Base-by-base conservation (phyloP, 2,888 invertebrate species). In the Polydrusus tereticollis region DNA sequence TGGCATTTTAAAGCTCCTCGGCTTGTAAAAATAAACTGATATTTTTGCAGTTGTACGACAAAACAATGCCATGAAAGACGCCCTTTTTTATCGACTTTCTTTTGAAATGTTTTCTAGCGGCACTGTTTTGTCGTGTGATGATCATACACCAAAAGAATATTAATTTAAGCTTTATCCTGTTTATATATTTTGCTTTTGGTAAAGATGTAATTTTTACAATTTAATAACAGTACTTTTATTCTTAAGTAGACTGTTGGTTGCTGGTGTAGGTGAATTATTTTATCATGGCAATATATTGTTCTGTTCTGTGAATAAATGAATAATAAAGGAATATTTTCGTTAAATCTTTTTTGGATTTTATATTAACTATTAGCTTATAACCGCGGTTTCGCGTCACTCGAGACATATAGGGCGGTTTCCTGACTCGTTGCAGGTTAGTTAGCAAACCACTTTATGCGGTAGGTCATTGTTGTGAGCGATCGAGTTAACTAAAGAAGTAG, bases 1-100 rank as follows among this genome's bases (percentile, higher is more conserved):
- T 45, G 26, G 45, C 21, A 8, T 69, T 69, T 69, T 69, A 63
- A 69, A 63, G 62, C 68, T 62, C 69, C 63, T 69, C 69, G 63
- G 47, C 16, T 26, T 14, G 2, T 8, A 33, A 29, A 29, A 29
- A 29, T n/a, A 29, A 7, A 29, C 14, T 18, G 29, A 55, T 55
- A 55, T 29, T 55, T 55, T 1, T 16, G 7, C 7, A 1, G 41
- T 16, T 41, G 3, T 16, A 16, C n/a, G 14, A 14, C 41, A 41
- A 16, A 41, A 41, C 16, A 16, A 6, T 16, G 41, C 6, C 7
- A 16, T 8, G 10, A 8, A 33, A 33, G 12, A 1, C 12, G 8
- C n/a, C 3, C n/a, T n/a, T n/a, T n/a, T n/a, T n/a, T 2, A 10
- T 33, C 33, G 10, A 33, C 33, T 33, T 33, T 33, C 10, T 33